Evolutionary conservation across 2,797 vertebrate species (phyloP), one percentile per base, ranked within the genome.

Genomic region (Danio choprae): DNA sequence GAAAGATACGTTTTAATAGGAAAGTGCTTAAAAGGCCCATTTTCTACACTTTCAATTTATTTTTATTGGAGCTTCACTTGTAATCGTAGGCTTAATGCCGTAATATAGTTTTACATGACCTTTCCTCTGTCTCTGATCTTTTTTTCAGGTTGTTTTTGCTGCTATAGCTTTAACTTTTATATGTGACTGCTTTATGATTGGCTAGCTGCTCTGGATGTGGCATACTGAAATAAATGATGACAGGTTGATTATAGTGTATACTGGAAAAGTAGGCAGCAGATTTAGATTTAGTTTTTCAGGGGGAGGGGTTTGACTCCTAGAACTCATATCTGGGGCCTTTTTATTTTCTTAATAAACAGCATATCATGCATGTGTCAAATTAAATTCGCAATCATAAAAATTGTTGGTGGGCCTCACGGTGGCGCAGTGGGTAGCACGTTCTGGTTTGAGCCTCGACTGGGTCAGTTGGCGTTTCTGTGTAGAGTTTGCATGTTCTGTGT

Each of bases 21-120:
- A 78, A 59, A 77, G 43, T 59, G 53, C 12, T 78, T 11, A 48
- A 77, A 77, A 11, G 0, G 7, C 7, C 53, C 4, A 18, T 77
- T 38, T 68, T 77, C 7, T 68, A 46, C 41, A 29, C 22, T 48
- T 58, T 77, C 22, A 22, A 16, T 51, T 22, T 15, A 6, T 64
- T 53, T 50, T 64, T 64, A 16, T 56, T n/a, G 13, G 4, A 22
- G 56, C 1, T 15, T 40, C 51, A 4, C 2, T 16, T 76, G n/a
- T 48, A 67, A 36, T 64, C 29, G 6, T 64, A 63, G 12, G 7
- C 20, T n/a, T 36, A 67, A 46, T n/a, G 6, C 36, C 5, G 1
- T 18, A 44, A 56, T 58, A 15, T 18, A 10, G 12, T 63, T 75
- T 63, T 51, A 75, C 8, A 11, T 75, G n/a, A 60, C n/a, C 5